These are phyloP conservation scores for Operophtera brumata DNA, from an alignment of 2,888 invertebrate species.

Conservation along the genomic window DNA sequence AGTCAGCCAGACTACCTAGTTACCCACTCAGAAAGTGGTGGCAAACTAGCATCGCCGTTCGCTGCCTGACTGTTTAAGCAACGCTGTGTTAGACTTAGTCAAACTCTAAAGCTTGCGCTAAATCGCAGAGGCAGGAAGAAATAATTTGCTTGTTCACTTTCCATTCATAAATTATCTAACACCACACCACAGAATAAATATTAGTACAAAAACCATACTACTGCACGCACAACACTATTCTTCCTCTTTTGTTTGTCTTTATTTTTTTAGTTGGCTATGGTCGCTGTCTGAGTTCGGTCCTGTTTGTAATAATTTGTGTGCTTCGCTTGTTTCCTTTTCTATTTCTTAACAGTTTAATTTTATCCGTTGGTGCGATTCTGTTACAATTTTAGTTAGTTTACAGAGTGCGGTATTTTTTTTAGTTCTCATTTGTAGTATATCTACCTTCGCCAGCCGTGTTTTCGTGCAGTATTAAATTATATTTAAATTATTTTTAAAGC, in stretches of 20 bases:
- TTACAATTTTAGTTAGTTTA: slow-evolving; percentile 39
- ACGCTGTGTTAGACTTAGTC: too few relatives aligned
- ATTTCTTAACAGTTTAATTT: slow-evolving; percentile 65
- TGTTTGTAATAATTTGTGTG: slow-evolving; percentile 60
- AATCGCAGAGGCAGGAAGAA: too few relatives aligned
- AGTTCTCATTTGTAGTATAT: slow-evolving; percentile 27
- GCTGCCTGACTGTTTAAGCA: too few relatives aligned
- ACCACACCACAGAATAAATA: neutral
- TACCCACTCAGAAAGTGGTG: too few relatives aligned
- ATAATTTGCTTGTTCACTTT: too few relatives aligned
- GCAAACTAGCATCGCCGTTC: too few relatives aligned
- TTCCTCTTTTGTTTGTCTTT: neutral
- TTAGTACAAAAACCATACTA: too few relatives aligned
- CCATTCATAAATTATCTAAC: too few relatives aligned
- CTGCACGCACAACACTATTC: slow-evolving; percentile 4
- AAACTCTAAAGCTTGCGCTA: too few relatives aligned
- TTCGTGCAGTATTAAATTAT: slow-evolving; percentile 33
- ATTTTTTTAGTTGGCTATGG: slow-evolving; percentile 38
- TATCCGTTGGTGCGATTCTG: slow-evolving; percentile 37
- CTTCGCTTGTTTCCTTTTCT: slow-evolving; percentile 74
- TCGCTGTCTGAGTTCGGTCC: slow-evolving; percentile 45
- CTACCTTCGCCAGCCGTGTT: slow-evolving; percentile 37
- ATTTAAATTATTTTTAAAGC: slow-evolving; percentile 19
- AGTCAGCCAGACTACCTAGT: too few relatives aligned
- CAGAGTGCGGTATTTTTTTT: slow-evolving; percentile 30